phyloP scores from a whole-genome alignment of 2,113 vertebrate genomes.

The Poeciliopsis prolifica region DNA sequence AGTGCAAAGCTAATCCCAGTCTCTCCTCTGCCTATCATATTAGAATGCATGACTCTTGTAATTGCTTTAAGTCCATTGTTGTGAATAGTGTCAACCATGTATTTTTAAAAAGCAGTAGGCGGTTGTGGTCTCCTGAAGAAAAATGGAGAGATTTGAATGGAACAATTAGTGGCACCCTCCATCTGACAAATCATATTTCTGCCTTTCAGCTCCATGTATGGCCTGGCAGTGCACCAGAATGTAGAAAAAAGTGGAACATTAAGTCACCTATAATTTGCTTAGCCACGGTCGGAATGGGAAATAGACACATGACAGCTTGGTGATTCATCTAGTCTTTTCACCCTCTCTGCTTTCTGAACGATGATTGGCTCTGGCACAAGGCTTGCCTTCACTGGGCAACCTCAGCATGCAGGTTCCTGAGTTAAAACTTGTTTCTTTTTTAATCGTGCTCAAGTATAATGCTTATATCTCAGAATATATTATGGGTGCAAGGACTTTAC shows the following conservation, averaged over 20 bases:
- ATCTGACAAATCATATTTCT: slow-evolving; percentile 64
- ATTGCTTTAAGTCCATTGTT: slow-evolving; percentile 58
- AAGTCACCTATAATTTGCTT: slow-evolving; percentile 78
- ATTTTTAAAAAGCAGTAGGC: slow-evolving; percentile 54
- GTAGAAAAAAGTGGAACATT: slow-evolving; percentile 58
- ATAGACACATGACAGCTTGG: slow-evolving; percentile 70
- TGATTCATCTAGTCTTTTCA: slow-evolving; percentile 71
- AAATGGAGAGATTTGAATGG: slow-evolving; percentile 54
- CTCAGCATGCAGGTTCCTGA: slow-evolving; percentile 3
- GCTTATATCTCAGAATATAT: slow-evolving; percentile 52
- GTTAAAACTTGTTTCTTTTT: slow-evolving; percentile 36
- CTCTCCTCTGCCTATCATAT: slow-evolving; percentile 56
- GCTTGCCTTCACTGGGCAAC: slow-evolving; percentile 43
- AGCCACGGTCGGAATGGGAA: slow-evolving; percentile 62
- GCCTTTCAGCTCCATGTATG: slow-evolving; percentile 67
- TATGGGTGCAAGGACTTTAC: slow-evolving; percentile 21
- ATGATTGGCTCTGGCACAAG: slow-evolving; percentile 71
- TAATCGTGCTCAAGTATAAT: slow-evolving; percentile 33
- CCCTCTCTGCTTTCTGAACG: slow-evolving; percentile 50
- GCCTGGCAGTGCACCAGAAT: slow-evolving; percentile 64
- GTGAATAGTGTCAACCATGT: slow-evolving; percentile 57
- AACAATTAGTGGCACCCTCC: slow-evolving; percentile 70
- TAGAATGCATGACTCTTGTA: slow-evolving; percentile 67
- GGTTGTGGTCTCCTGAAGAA: slow-evolving; percentile 40
- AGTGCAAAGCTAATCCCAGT: slow-evolving; percentile 62